These are phyloP conservation scores for Gobio gobio DNA, from an alignment of 2,113 vertebrate genomes.

Conservation along the genomic window DNA sequence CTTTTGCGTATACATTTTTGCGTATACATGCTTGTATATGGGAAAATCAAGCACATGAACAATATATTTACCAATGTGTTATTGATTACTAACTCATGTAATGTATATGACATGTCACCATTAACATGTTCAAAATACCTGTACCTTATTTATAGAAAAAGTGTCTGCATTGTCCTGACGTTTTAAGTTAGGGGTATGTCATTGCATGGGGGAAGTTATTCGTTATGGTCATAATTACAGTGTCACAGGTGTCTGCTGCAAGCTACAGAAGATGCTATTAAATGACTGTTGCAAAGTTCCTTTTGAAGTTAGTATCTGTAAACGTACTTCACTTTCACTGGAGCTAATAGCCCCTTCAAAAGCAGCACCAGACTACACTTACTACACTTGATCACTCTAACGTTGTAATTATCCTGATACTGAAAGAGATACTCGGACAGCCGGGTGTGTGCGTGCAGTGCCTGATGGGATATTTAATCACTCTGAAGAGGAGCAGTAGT, in stretches of 20 bases:
- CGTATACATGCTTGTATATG: too few species aligned
- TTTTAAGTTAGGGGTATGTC: too few species aligned
- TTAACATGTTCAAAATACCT: not conserved
- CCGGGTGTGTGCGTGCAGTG: not conserved
- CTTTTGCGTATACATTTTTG: not conserved
- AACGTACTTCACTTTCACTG: not conserved
- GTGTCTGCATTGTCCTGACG: too few species aligned
- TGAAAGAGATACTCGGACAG: slow-evolving; percentile 3
- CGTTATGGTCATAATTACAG: too few species aligned
- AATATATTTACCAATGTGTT: not conserved
- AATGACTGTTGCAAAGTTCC: not conserved
- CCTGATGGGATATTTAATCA: slow-evolving; percentile 22
- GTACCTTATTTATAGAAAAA: not conserved
- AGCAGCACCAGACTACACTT: not conserved
- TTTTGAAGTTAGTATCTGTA: not conserved
- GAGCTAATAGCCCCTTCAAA: not conserved
- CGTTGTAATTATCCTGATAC: slow-evolving; percentile 2
- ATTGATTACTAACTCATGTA: not conserved
- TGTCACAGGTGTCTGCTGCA: not conserved
- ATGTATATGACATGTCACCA: too few species aligned
- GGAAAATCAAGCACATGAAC: not conserved
- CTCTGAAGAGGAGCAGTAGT: slow-evolving; percentile 3
- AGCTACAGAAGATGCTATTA: not conserved
- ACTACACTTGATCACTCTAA: not conserved
- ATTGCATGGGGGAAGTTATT: too few species aligned